Conservation (phyloP, 1,140 invertebrate species). For the Drusus annulatus region DNA sequence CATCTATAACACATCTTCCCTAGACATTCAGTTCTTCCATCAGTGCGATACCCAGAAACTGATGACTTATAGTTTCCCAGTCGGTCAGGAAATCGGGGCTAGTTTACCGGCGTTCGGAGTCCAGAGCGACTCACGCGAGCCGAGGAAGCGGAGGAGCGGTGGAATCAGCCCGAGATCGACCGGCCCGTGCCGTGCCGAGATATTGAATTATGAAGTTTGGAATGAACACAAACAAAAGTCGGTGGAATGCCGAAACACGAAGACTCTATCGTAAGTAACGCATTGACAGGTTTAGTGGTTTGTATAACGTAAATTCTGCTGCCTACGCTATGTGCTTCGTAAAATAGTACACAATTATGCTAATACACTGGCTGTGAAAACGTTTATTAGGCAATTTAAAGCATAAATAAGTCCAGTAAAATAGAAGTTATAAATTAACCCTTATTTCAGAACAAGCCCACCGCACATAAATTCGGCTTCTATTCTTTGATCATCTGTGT, state of each 20-base stretch:
- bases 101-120: conserved; percentile 45
- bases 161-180: conserved; percentile 6
- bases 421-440: too few species aligned
- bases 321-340: background rate
- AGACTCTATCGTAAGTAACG: background rate
- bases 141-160: background rate
- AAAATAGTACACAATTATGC: too few species aligned
- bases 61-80: conserved; percentile 16
- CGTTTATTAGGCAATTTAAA: too few species aligned
- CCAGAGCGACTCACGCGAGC: conserved; percentile 50
- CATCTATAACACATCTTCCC: too few species aligned
- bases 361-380: too few species aligned
- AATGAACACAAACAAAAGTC: background rate
- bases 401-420: too few species aligned
- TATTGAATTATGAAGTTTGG: conserved; percentile 9
- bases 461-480: too few species aligned
- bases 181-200: background rate
- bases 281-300: background rate
- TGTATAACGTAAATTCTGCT: too few species aligned
- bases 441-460: too few species aligned
- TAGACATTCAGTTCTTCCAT: too few species aligned
- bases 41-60: background rate
- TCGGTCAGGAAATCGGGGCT: conserved; percentile 48
- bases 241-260: background rate
- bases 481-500: too few species aligned